Percentiles rank a stretch among this genome's conserved stretches.
Evolutionary conservation across 2,888 invertebrate genomes (phyloP).

Genomic region (Drosophila siamana): DNA sequence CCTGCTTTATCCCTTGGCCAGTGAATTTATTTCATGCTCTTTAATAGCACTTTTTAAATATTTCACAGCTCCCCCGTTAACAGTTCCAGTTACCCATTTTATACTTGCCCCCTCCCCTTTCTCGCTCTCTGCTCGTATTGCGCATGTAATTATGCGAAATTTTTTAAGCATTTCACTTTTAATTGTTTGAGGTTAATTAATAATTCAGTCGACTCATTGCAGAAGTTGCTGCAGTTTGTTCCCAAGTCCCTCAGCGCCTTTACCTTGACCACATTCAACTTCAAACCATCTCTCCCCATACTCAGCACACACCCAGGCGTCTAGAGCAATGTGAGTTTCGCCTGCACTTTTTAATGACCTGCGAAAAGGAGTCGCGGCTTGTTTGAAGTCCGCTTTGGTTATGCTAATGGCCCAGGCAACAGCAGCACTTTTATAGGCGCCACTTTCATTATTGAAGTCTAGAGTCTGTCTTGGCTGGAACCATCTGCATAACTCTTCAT

Average conservation of each 20-base stretch:
- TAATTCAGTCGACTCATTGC: conserved; percentile 73
- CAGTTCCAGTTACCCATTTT: conserved; percentile 5
- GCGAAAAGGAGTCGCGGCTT: conserved; percentile 43
- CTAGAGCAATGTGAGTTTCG: conserved; percentile 22
- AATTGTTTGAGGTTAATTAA: conserved; percentile 78
- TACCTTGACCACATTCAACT: conserved; percentile 60
- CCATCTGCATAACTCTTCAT: conserved; percentile 75
- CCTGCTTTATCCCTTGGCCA: conserved; percentile 19
- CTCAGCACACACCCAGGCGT: background rate
- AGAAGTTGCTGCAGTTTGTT: conserved; percentile 62
- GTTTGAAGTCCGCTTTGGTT: conserved; percentile 57
- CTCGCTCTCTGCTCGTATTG: background rate
- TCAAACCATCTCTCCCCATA: background rate
- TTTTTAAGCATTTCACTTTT: conserved; percentile 64
- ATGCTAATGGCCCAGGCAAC: conserved; percentile 65
- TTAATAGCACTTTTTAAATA: conserved; percentile 58
- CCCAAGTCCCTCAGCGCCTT: conserved; percentile 38
- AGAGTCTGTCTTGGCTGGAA: conserved; percentile 46
- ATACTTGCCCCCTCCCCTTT: background rate
- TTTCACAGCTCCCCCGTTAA: conserved; percentile 42
- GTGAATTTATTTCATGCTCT: conserved; percentile 44
- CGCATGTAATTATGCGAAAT: conserved; percentile 56
- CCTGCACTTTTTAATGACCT: conserved; percentile 75
- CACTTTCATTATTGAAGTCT: conserved; percentile 68
- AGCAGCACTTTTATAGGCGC: conserved; percentile 55